Evolutionary conservation across 2,113 vertebrate genomes (phyloP).

Genomic region (Lycaon pictus): DNA sequence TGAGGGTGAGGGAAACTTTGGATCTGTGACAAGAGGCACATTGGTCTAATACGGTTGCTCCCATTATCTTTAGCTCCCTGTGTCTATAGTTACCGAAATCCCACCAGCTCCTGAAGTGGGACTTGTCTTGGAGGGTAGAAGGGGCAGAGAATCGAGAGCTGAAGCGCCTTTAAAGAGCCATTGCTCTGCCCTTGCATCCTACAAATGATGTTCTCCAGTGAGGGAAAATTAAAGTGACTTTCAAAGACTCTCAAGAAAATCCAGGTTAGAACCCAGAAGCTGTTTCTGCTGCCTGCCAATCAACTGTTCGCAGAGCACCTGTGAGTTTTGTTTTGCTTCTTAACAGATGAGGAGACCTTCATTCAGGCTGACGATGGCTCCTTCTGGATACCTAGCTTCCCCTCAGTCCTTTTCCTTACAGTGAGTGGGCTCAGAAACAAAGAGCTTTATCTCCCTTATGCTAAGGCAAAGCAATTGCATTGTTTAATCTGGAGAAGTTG

Average conservation of each 20-base stretch:
- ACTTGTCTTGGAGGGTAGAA: not conserved
- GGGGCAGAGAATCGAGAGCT: not conserved
- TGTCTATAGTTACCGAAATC: not conserved
- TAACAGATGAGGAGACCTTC: not conserved
- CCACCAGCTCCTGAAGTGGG: not conserved
- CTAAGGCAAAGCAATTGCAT: not conserved
- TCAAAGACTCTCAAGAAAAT: not conserved
- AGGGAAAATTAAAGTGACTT: not conserved
- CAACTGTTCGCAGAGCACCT: not conserved
- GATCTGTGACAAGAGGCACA: not conserved
- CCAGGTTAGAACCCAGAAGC: not conserved
- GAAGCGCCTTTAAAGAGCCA: not conserved
- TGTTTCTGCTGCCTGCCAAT: not conserved
- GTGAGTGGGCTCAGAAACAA: not conserved
- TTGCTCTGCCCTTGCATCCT: not conserved
- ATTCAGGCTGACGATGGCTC: not conserved
- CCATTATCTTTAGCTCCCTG: not conserved
- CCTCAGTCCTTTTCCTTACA: not conserved
- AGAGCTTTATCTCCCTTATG: not conserved
- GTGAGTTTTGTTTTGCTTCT: not conserved
- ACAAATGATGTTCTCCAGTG: not conserved
- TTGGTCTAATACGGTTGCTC: not conserved
- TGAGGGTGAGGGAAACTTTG: not conserved
- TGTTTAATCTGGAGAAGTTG: not conserved
- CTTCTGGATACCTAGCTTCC: not conserved